These are phyloP conservation scores for Tetrax tetrax DNA, from an alignment of 2,113 vertebrate species.

Conservation along the genomic window DNA sequence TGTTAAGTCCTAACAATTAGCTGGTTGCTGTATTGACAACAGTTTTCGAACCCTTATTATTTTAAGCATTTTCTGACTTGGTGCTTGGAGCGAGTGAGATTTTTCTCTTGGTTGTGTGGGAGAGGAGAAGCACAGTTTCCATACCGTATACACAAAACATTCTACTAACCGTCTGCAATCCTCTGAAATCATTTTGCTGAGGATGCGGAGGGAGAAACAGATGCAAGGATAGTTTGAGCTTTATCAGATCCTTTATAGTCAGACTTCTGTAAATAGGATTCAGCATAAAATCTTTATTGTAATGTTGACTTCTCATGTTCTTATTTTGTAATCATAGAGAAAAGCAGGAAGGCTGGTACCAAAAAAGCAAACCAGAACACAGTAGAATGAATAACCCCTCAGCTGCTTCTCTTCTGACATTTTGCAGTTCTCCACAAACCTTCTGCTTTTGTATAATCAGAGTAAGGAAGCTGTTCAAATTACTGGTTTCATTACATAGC, in stretches of 20 bases:
- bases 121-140: neutral
- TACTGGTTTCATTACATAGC: slow-evolving; percentile 45
- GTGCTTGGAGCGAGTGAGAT: neutral
- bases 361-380: neutral
- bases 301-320: neutral
- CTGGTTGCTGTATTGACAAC: neutral
- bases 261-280: slow-evolving; percentile 1
- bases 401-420: slow-evolving; percentile 27
- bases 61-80: neutral
- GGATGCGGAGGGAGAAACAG: neutral
- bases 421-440: slow-evolving; percentile 8
- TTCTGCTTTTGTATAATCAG: slow-evolving; percentile 29
- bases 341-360: slow-evolving; percentile 1
- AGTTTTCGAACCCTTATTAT: neutral
- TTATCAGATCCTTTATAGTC: neutral
- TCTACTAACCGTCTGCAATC: neutral
- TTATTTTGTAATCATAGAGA: neutral
- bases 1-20: neutral
- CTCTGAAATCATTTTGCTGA: slow-evolving; percentile 2
- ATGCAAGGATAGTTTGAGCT: slow-evolving; percentile 2
- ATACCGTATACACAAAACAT: neutral
- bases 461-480: slow-evolving; percentile 53
- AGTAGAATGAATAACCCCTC: slow-evolving; percentile 3
- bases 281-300: neutral
- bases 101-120: neutral